Evolutionary conservation across 2,888 invertebrate genomes (phyloP).

Genomic region (Tolmerus cingulatus): DNA sequence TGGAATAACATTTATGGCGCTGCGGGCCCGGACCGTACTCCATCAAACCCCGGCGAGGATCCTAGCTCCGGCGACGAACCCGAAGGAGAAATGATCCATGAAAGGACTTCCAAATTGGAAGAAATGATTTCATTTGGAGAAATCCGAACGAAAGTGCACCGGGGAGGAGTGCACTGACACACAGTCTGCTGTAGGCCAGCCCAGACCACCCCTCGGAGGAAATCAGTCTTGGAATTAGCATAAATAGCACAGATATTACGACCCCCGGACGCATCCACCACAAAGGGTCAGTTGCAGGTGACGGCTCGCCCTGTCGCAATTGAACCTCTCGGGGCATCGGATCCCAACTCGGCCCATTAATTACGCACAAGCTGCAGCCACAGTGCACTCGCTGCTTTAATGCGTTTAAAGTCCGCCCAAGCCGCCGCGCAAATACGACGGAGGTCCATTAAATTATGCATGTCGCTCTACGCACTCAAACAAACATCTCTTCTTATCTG

Average conservation of each 20-base stretch:
- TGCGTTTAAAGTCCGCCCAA: background rate
- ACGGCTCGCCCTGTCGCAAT: background rate
- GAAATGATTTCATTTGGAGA: background rate
- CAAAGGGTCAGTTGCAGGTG: background rate
- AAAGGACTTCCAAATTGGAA: background rate
- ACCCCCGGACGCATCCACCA: background rate
- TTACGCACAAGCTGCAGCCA: background rate
- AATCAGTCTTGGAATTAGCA: background rate
- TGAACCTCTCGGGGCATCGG: background rate
- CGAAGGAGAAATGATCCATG: background rate
- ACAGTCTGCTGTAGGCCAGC: background rate
- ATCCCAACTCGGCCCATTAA: background rate
- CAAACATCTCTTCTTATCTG: constrained; percentile 5
- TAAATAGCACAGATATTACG: background rate
- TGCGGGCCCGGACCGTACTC: background rate
- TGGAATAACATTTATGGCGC: constrained; percentile 16
- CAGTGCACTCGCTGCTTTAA: background rate
- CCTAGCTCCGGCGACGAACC: background rate
- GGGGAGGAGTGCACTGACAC: background rate
- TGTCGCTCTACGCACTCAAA: background rate
- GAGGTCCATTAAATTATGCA: constrained; percentile 10
- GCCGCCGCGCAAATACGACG: background rate
- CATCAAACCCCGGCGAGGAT: background rate
- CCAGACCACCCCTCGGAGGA: background rate
- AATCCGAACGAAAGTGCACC: background rate